These are phyloP conservation scores for Saguinus midas DNA, from an alignment of 2,113 vertebrate species.

Conservation along the genomic window DNA sequence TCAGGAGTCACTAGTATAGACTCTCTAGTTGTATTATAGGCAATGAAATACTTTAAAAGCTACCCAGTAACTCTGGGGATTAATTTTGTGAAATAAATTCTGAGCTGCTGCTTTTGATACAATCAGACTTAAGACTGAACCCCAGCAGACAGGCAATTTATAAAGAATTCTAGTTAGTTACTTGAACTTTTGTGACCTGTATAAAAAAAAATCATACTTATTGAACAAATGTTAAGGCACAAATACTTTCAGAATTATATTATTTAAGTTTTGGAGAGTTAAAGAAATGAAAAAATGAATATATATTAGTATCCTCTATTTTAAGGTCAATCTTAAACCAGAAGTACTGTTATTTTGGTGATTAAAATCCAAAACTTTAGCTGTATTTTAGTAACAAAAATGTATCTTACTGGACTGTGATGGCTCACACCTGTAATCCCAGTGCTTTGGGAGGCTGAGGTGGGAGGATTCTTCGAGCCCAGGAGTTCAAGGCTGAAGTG, in stretches of 20 bases:
- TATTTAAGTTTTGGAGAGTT: conserved; percentile 47
- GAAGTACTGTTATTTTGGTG: conserved; percentile 24
- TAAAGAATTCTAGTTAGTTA: background rate
- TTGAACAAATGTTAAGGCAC: conserved; percentile 7
- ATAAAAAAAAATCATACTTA: conserved; percentile 40
- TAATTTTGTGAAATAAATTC: conserved; percentile 22
- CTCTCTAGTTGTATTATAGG: background rate
- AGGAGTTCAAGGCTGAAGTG: too few species aligned
- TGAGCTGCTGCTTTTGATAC: conserved; percentile 12
- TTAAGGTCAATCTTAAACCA: conserved; percentile 42
- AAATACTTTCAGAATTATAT: conserved; percentile 37
- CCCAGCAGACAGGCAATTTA: background rate
- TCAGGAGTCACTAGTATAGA: background rate
- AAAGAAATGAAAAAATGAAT: background rate
- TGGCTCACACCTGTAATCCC: too few species aligned
- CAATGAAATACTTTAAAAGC: conserved; percentile 37
- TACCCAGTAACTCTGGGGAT: background rate
- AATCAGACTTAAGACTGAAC: conserved; percentile 38
- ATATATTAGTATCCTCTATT: conserved; percentile 9
- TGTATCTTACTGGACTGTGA: background rate
- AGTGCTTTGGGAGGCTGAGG: too few species aligned
- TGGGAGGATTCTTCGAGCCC: too few species aligned
- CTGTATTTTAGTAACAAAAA: conserved; percentile 34
- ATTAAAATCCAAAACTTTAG: conserved; percentile 42
- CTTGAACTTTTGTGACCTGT: background rate